Conservation (phyloP, 1,140 invertebrate species). For the Sycophaga agraensis region DNA sequence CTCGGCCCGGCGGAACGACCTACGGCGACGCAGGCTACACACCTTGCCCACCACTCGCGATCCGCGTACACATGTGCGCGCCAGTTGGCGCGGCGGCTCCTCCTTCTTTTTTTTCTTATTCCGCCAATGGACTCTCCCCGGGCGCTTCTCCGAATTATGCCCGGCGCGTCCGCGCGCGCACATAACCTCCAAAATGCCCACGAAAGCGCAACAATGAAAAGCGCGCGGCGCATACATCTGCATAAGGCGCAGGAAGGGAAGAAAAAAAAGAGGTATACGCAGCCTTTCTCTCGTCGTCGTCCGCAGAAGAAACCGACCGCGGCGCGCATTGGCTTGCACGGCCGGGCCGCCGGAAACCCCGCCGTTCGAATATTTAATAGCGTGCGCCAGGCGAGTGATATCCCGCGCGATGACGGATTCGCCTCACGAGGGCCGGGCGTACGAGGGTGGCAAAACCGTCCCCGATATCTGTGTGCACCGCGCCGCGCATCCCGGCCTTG, state of each 20-base stretch:
- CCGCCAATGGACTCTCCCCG: neutral
- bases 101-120: no score
- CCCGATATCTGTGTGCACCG: no score
- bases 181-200: neutral
- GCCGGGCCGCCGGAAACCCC: constrained; percentile 5
- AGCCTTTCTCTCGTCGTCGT: no score
- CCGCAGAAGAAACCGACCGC: no score
- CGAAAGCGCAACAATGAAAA: neutral
- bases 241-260: neutral
- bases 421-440: constrained; percentile 6
- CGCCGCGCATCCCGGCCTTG: no score
- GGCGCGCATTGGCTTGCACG: constrained; percentile 24
- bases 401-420: constrained; percentile 11
- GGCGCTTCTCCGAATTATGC: neutral
- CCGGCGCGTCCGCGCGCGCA: neutral
- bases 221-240: neutral
- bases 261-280: no score
- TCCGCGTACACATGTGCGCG: no score
- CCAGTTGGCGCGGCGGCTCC: no score
- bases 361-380: constrained; percentile 19
- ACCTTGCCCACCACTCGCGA: no score
- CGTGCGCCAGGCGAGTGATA: neutral
- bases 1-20: no score
- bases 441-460: no score
- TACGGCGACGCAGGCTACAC: no score